phyloP scores from a whole-genome alignment of 2,113 vertebrate species.

The Bos taurus region ARS-UCD2.0 NC_037338.1:105565001-105565500 shows the following conservation, averaged over 20 bases:
- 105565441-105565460: background rate
- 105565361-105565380: background rate
- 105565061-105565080: background rate
- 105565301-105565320: accelerated
- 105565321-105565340: accelerated
- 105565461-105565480: background rate
- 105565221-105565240: accelerated
- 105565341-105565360: accelerated
- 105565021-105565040: conserved; percentile 74
- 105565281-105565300: accelerated
- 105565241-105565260: accelerated
- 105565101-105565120: background rate
- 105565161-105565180: accelerated
- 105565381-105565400: accelerated
- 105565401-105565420: accelerated
- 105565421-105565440: background rate
- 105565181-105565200: accelerated
- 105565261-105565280: accelerated
- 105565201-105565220: accelerated
- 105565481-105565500: background rate
- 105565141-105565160: accelerated
- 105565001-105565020: conserved; percentile 66
- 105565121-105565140: accelerated
- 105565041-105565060: conserved; percentile 39
- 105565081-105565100: background rate